Base-by-base conservation (phyloP, 2,888 invertebrate genomes). In the Zele albiditarsus region DNA sequence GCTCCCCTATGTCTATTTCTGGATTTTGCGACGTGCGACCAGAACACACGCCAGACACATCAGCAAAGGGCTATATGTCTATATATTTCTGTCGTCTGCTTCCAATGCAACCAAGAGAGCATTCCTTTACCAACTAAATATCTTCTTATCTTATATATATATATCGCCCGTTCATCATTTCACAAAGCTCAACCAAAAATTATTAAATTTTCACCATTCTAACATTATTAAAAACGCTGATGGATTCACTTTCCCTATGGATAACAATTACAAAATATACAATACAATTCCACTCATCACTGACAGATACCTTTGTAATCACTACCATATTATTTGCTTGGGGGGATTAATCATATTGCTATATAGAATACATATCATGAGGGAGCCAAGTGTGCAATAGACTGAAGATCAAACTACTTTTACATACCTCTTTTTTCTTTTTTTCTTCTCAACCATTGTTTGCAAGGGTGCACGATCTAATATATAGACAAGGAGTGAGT, bases 1-100 rank as follows among this genome's bases (percentile, higher is more conserved):
- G 58, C 69, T 67, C 71, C 46, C 76, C 71, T 60, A 62, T 12
- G 67, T 75, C 67, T 75, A 75, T 75, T 75, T 75, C 60, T 53
- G 75, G 71, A 75, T 75, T 71, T 71, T 70, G 74, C 74, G 58
- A 67, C 66, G 71, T 42, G 28, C 38, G 67, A 75, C 53, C 57
- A 66, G 60, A 67, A 58, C 67, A 33, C 27, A 66, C 68, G 75
- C 62, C 71, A 75, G 71, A 75, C 71, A 62, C 71, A 62, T 75
- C 60, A 63, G 67, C 46, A 75, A 75, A 72, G 71, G 67, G 67
- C 67, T 58, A 42, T 62, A 62, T 49, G 68, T 42, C 33, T 33
- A 28, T 53, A 68, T 53, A 57, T 68, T 53, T 53, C 8, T 23
- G 8, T 20, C 49, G 71, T 63, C 46, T 75, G 65, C 71, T 75